A percentile compares a stretch with the other conserved stretches of the same genome.
Conservation (phyloP, 1,140 invertebrate genomes). For the Apocrypta bakeri region DNA sequence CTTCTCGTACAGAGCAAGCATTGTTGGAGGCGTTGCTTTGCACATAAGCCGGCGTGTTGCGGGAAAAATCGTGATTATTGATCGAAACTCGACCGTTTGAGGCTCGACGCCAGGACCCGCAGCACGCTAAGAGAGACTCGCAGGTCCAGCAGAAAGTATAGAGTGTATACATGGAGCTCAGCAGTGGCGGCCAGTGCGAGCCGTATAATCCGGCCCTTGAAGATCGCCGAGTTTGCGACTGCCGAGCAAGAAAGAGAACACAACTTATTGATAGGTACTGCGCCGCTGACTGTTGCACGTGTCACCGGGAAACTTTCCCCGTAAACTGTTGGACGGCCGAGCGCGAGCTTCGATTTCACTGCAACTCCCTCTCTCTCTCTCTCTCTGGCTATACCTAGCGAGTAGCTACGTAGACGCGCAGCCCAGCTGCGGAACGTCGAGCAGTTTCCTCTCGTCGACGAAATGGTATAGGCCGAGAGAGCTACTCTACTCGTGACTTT, state of each 20-base stretch:
- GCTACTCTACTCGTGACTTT: too few relatives aligned
- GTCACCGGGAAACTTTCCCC: constrained; percentile 43
- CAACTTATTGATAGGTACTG: constrained; percentile 51
- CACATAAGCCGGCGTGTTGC: constrained; percentile 8
- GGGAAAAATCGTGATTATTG: constrained; percentile 57
- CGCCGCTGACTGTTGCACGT: constrained; percentile 57
- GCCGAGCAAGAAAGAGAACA: too few relatives aligned
- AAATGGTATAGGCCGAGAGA: too few relatives aligned
- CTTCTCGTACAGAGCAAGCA: not conserved
- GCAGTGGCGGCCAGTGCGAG: too few relatives aligned
- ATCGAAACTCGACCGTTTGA: constrained; percentile 56
- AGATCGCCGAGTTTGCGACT: not conserved
- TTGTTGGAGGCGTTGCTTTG: not conserved
- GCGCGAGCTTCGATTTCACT: not conserved
- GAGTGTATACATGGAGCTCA: constrained; percentile 54
- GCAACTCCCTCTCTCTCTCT: too few relatives aligned
- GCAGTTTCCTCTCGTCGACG: not conserved
- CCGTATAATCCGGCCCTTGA: constrained; percentile 10
- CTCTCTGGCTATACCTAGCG: too few relatives aligned
- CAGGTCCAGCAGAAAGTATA: constrained; percentile 58
- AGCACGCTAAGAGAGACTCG: constrained; percentile 54
- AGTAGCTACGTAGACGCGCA: not conserved
- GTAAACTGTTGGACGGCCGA: constrained; percentile 28
- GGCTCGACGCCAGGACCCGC: constrained; percentile 55
- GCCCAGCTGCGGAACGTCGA: not conserved